Percentiles rank a stretch among this genome's conserved stretches.
Conservation (phyloP, 2,888 invertebrate species). For the Patella caerulea region DNA sequence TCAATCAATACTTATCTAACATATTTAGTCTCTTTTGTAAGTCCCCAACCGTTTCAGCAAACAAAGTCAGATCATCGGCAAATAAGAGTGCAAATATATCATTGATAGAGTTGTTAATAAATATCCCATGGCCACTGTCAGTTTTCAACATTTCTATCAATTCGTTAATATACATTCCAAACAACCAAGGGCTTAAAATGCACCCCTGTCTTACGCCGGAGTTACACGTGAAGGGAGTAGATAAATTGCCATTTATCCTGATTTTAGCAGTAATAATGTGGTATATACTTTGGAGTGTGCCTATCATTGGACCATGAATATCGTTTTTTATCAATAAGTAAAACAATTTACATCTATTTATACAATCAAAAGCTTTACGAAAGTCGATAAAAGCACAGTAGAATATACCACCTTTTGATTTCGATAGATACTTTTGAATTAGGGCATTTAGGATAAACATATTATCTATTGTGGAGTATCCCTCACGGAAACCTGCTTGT, state of each 20-base stretch:
- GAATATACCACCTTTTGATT: background rate
- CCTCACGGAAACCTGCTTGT: constrained; percentile 1
- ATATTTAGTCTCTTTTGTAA: constrained; percentile 29
- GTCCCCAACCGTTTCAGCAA: constrained; percentile 29
- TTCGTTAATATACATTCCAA: constrained; percentile 5
- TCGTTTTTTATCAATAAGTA: background rate
- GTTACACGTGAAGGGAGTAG: background rate
- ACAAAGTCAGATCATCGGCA: constrained; percentile 35
- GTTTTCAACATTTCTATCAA: background rate
- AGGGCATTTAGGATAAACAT: background rate
- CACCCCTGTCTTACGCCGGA: constrained; percentile 4
- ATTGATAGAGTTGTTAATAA: constrained; percentile 7
- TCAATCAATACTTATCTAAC: constrained; percentile 26
- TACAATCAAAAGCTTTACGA: background rate
- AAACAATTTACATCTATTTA: background rate
- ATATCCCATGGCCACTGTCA: background rate
- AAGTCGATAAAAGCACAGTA: constrained; percentile 6
- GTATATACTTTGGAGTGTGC: background rate
- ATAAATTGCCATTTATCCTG: background rate
- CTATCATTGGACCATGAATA: background rate
- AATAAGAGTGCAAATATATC: constrained; percentile 27
- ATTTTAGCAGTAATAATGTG: background rate
- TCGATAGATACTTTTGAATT: constrained; percentile 1
- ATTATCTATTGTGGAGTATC: constrained; percentile 1
- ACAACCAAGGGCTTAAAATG: background rate